Base-by-base conservation (phyloP, 2,888 invertebrate genomes). In the Camptogramma bilineatum region DNA sequence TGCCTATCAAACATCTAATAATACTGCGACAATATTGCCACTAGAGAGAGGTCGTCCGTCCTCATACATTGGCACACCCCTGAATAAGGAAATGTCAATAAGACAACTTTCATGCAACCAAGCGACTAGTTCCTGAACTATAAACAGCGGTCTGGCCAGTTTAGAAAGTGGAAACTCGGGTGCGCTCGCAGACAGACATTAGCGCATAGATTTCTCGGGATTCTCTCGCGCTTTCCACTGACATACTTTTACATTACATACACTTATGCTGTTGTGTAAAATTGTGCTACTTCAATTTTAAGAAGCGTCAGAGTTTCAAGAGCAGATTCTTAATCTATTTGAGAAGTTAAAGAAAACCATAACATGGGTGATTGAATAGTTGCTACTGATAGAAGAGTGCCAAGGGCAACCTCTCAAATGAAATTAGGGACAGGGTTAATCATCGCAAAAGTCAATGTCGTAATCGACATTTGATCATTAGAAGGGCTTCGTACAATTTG, bases 181-280 rank as follows among this genome's bases (percentile, higher is more conserved):
- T 56, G 46, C 77, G 79, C 74, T 82, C 80, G 77, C 76, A 80
- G 80, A 78, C 84, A 78, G 84, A 73, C 85, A 83, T 87, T 87
- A 84, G 86, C 86, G 85, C 82, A 83, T 82, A 84, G 87, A 91
- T 92, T 92, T 93, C 92, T 87, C 89, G 89, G 90, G 92, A 93
- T 84, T 91, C 88, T 91, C 91, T 88, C 87, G 91, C 90, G 88
- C 91, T 93, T 92, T 93, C 91, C 92, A 91, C 86, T 91, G 90
- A 87, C 92, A 92, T 83, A 91, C 90, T 88, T 91, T 86, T 85
- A 75, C 83, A 77, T 73, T 75, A 76, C 74, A 76, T 73, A 74
- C 72, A 59, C 57, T 66, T 66, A 68, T 56, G 61, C 64, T 66
- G 62, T 66, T 60, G 52, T 34, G 44, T 71, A 54, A 21, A 63